phyloP scores from a whole-genome alignment of 2,888 invertebrate species.

The Globia sparganii region DNA sequence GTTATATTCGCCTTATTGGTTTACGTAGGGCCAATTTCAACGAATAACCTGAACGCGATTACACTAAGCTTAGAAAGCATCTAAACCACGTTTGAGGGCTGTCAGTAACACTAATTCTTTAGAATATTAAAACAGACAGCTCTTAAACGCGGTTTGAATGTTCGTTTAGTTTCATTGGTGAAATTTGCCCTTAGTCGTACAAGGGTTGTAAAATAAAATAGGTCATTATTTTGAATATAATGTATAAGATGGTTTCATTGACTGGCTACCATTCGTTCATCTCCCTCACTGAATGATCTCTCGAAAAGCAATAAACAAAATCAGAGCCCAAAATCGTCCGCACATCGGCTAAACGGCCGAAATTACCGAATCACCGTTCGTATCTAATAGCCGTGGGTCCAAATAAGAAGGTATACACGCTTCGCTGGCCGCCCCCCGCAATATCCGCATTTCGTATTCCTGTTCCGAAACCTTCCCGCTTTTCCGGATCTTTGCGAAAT shows the following conservation, averaged over 20 bases:
- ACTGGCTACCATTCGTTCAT: not conserved
- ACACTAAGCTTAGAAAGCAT: too few relatives aligned
- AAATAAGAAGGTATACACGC: slow-evolving; percentile 75
- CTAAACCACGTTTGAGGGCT: too few relatives aligned
- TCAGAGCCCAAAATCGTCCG: slow-evolving; percentile 30
- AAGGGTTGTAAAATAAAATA: not conserved
- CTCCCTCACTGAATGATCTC: not conserved
- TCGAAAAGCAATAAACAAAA: slow-evolving; percentile 43
- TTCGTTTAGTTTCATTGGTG: not conserved
- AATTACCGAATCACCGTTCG: slow-evolving; percentile 71
- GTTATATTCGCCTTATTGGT: not conserved
- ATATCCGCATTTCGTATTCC: slow-evolving; percentile 79
- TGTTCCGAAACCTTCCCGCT: slow-evolving; percentile 70
- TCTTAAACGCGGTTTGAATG: not conserved
- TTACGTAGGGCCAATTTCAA: not conserved
- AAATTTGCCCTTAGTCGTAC: not conserved
- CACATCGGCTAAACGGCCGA: slow-evolving; percentile 49
- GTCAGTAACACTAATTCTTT: not conserved
- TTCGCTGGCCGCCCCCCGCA: slow-evolving; percentile 66
- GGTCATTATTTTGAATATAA: not conserved
- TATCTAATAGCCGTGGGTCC: slow-evolving; percentile 73
- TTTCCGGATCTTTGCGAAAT: slow-evolving; percentile 68
- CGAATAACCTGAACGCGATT: not conserved
- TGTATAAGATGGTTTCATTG: not conserved
- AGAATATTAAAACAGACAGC: not conserved